Conservation (phyloP, 1,140 invertebrate species). For the Drosophila pseudoobscura region DNA sequence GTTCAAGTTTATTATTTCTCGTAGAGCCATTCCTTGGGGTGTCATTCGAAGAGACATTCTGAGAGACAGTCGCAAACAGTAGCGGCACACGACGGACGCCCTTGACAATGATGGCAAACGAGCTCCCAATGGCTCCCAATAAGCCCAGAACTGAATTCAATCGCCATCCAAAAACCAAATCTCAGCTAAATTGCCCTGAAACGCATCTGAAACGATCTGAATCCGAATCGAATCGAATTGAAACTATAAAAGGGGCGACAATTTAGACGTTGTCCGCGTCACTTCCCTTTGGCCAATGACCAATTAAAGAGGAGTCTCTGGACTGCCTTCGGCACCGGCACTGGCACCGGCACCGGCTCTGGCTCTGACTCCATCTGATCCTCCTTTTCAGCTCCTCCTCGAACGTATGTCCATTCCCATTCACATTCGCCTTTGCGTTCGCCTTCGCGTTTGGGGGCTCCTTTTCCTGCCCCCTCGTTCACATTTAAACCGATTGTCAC, state of each 20-base stretch:
- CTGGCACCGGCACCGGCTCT: not conserved
- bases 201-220: not conserved
- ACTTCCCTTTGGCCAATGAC: constrained; percentile 4
- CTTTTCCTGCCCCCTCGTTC: not conserved
- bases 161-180: constrained; percentile 3
- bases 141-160: not conserved
- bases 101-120: no score
- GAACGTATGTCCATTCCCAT: constrained; percentile 12
- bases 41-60: no score
- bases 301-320: constrained; percentile 41
- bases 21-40: no score
- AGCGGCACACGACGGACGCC: no score
- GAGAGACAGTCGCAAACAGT: no score
- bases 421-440: constrained; percentile 12
- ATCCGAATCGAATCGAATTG: constrained; percentile 1
- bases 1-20: no score
- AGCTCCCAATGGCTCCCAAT: no score
- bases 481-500: constrained; percentile 48
- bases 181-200: not conserved
- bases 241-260: constrained; percentile 50
- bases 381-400: constrained; percentile 15
- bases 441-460: no score
- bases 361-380: no score
- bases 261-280: constrained; percentile 30
- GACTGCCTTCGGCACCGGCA: not conserved